Evolutionary conservation across 2,113 vertebrate genomes (phyloP).

Genomic region (Pluvialis apricaria): DNA sequence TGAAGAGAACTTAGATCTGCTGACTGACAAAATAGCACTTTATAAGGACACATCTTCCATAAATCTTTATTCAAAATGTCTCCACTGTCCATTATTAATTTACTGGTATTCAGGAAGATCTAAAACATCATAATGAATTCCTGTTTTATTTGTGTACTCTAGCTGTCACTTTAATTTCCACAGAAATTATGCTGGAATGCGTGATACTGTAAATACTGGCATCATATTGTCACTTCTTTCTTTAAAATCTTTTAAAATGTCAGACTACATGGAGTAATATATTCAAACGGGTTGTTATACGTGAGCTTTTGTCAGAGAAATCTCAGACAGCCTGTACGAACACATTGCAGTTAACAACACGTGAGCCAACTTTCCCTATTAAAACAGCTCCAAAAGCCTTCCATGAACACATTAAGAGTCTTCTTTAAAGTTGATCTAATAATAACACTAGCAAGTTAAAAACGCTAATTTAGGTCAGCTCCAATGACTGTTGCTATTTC

Average conservation of each 20-base stretch:
- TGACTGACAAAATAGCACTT: neutral
- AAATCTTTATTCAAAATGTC: neutral
- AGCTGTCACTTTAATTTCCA: conserved; percentile 27
- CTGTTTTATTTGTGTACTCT: neutral
- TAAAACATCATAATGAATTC: conserved; percentile 2
- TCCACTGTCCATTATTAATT: neutral
- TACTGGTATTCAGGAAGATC: neutral
- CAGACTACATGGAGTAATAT: neutral
- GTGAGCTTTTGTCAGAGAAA: conserved; percentile 31
- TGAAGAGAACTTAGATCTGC: neutral
- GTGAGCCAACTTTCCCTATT: neutral
- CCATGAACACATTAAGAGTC: neutral
- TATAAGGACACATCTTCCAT: neutral
- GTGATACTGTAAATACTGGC: conserved; percentile 15
- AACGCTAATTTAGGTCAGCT: conserved; percentile 28
- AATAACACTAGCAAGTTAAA: neutral
- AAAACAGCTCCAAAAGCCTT: neutral
- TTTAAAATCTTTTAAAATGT: conserved; percentile 43
- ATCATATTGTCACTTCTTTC: conserved; percentile 28
- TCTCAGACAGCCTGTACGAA: neutral
- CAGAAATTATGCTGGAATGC: neutral
- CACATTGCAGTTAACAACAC: neutral
- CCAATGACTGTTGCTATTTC: neutral
- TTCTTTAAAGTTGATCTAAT: neutral
- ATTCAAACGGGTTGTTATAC: neutral